Evolutionary conservation across 2,888 invertebrate genomes (phyloP).

Genomic region (Lasioglossum figueresi): DNA sequence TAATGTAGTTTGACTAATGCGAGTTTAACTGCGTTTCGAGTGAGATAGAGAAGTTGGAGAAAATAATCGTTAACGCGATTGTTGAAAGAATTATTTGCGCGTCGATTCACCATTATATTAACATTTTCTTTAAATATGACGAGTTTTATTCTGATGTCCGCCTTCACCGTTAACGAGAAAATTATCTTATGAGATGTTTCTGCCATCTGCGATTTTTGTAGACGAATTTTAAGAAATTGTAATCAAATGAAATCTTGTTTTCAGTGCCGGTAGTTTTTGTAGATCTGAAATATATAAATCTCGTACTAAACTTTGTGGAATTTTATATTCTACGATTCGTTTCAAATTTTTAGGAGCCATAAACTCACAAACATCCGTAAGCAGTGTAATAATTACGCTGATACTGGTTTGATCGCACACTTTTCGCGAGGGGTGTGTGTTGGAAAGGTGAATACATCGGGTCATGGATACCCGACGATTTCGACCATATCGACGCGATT

Average conservation of each 20-base stretch:
- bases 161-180: background rate
- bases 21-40: background rate
- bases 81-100: background rate
- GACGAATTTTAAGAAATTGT: no score
- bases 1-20: slow-evolving; percentile 1
- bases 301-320: no score
- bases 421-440: background rate
- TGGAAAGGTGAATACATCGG: background rate
- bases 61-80: background rate
- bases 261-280: no score
- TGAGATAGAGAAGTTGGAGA: background rate
- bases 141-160: background rate
- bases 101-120: background rate
- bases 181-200: no score
- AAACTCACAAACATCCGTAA: no score
- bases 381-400: background rate
- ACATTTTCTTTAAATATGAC: background rate
- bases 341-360: no score
- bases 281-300: no score
- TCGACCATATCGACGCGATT: slow-evolving; percentile 22
- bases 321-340: no score
- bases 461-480: background rate
- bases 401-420: background rate
- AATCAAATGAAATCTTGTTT: no score
- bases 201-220: no score